These are phyloP conservation scores for Parasteatoda lunata DNA, from an alignment of 2,888 invertebrate species.

Conservation along the genomic window DNA sequence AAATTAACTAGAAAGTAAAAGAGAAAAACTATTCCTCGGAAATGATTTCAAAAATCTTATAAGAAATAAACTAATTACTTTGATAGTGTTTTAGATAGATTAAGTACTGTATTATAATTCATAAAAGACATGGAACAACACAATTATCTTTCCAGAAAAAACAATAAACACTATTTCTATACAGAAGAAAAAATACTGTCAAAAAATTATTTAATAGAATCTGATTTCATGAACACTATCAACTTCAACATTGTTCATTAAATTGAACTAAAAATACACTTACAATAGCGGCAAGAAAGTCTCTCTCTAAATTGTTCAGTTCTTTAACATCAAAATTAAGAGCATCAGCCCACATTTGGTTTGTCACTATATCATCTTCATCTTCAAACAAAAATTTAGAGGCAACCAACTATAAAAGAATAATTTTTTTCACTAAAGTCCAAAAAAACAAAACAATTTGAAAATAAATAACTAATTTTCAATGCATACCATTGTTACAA, in stretches of 20 bases:
- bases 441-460: not conserved
- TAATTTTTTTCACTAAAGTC: not conserved
- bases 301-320: constrained; percentile 87
- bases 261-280: constrained; percentile 4
- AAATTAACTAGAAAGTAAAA: not conserved
- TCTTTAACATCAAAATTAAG: constrained; percentile 83
- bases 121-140: not conserved
- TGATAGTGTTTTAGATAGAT: not conserved
- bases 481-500: constrained; percentile 88
- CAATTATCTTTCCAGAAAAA: not conserved
- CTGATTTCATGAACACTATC: not conserved
- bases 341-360: constrained; percentile 93
- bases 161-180: too few species aligned
- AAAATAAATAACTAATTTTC: not conserved
- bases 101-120: not conserved
- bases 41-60: constrained; percentile 1
- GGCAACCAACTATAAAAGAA: constrained; percentile 86
- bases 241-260: not conserved
- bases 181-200: not conserved
- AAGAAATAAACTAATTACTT: not conserved
- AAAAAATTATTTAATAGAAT: not conserved
- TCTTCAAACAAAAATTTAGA: constrained; percentile 96
- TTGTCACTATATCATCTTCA: constrained; percentile 91
- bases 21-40: not conserved
- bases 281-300: constrained; percentile 90